phyloP scores from a whole-genome alignment of 2,113 vertebrate species.

The Buteo buteo region DNA sequence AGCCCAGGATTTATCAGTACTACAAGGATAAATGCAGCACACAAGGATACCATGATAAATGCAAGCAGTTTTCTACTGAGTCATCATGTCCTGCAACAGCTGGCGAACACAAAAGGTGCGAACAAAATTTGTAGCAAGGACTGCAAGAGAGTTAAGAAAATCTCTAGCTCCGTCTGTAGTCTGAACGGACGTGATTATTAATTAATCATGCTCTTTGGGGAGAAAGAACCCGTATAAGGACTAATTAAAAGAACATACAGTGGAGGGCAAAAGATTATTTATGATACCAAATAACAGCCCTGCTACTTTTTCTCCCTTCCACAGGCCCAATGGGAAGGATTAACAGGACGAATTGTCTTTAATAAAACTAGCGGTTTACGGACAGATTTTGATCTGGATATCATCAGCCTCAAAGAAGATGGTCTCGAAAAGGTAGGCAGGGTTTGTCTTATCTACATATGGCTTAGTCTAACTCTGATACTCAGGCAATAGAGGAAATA shows the following conservation, averaged over 20 bases:
- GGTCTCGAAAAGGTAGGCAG: conserved; percentile 92
- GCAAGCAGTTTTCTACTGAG: not conserved
- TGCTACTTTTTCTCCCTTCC: conserved; percentile 50
- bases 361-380: conserved; percentile 93
- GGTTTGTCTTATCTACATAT: not conserved
- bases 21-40: not conserved
- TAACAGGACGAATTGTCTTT: conserved; percentile 94
- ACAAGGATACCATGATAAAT: conserved; percentile 27
- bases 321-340: conserved; percentile 98
- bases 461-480: not conserved
- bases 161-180: conserved; percentile 62
- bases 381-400: conserved; percentile 97
- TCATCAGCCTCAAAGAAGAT: conserved; percentile 94
- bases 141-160: conserved; percentile 76
- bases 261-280: conserved; percentile 72
- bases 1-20: not conserved
- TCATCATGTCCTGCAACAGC: conserved; percentile 57
- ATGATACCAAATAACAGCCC: conserved; percentile 58
- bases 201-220: conserved; percentile 87
- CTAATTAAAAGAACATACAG: conserved; percentile 86
- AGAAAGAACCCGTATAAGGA: conserved; percentile 77
- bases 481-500: not conserved
- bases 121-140: conserved; percentile 63
- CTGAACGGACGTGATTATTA: conserved; percentile 77
- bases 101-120: conserved; percentile 62